These are phyloP conservation scores for Sebastes baramenuke DNA, from an alignment of 2,797 vertebrate species.

Conservation along the genomic window DNA sequence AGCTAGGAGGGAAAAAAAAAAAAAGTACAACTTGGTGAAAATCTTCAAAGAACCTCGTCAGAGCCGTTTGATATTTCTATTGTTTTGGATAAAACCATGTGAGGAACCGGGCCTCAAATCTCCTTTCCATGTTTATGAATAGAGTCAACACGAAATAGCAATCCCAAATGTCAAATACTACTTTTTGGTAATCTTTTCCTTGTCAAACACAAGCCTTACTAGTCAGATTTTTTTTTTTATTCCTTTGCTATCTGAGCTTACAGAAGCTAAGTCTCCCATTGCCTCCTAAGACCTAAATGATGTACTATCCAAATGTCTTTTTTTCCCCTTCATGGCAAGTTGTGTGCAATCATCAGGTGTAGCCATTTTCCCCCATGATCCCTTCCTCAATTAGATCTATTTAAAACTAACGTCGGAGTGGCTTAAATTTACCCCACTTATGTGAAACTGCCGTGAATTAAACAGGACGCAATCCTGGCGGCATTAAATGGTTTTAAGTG, in stretches of 20 bases:
- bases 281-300: slow-evolving; percentile 73
- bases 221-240: slow-evolving; percentile 71
- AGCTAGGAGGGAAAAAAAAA: neutral
- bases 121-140: slow-evolving; percentile 67
- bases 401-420: slow-evolving; percentile 84
- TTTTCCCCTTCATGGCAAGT: slow-evolving; percentile 59
- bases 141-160: slow-evolving; percentile 68
- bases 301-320: slow-evolving; percentile 74
- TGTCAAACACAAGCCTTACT: slow-evolving; percentile 72
- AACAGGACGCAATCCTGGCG: slow-evolving; percentile 80
- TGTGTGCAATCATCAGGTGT: slow-evolving; percentile 84
- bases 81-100: slow-evolving; percentile 67
- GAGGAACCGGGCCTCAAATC: slow-evolving; percentile 56
- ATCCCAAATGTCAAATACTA: slow-evolving; percentile 70
- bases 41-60: slow-evolving; percentile 71
- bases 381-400: slow-evolving; percentile 84
- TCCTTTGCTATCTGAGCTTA: slow-evolving; percentile 76
- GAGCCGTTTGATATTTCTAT: slow-evolving; percentile 59
- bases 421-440: slow-evolving; percentile 86
- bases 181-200: slow-evolving; percentile 77
- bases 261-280: slow-evolving; percentile 77
- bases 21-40: slow-evolving; percentile 68
- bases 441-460: slow-evolving; percentile 80
- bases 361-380: slow-evolving; percentile 77
- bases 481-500: slow-evolving; percentile 87